Conservation (phyloP, 2,797 vertebrate species). For the Peromyscus melanophrys region DNA sequence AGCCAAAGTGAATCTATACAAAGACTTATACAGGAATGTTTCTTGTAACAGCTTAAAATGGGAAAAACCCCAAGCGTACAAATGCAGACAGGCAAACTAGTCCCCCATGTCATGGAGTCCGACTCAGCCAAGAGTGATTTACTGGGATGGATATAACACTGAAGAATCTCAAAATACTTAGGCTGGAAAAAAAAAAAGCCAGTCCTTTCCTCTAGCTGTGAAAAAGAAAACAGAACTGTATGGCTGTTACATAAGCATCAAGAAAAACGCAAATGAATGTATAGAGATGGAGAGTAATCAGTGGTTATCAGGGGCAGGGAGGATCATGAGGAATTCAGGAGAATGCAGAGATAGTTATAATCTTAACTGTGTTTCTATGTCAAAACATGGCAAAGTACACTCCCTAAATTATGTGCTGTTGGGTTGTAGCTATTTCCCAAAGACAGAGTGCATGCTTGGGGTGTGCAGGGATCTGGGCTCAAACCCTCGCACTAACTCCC, state of each 20-base stretch:
- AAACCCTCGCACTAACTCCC: neutral
- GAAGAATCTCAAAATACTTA: constrained; percentile 2
- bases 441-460: neutral
- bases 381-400: neutral
- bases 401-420: neutral
- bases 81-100: neutral
- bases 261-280: neutral
- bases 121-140: neutral
- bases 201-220: neutral
- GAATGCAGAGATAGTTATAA: neutral
- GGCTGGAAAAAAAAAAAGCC: neutral
- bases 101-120: neutral
- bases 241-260: neutral
- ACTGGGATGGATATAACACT: neutral
- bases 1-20: neutral
- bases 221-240: neutral
- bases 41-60: constrained; percentile 41
- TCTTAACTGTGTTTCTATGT: neutral
- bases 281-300: neutral
- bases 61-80: neutral
- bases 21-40: neutral
- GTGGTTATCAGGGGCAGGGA: neutral
- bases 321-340: neutral
- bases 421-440: neutral
- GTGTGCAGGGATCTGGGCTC: neutral